Conservation (phyloP, 2,113 vertebrate genomes). For the Limanda limanda region DNA sequence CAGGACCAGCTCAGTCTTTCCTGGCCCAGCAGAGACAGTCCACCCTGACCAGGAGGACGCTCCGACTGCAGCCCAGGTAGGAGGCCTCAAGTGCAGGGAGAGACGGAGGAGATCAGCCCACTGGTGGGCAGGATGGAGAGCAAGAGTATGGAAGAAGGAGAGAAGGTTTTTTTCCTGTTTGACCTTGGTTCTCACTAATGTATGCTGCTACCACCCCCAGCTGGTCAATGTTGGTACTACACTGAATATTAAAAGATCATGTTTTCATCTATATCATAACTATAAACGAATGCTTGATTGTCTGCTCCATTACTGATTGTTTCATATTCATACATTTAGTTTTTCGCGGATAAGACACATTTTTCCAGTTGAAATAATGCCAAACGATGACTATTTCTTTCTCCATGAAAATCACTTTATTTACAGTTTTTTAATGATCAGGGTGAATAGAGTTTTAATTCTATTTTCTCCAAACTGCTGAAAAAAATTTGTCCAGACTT, state of each 20-base stretch:
- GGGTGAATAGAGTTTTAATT: constrained; percentile 3
- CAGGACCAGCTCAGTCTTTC: constrained; percentile 84
- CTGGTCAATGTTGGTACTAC: constrained; percentile 48
- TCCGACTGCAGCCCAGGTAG: constrained; percentile 58
- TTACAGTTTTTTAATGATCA: constrained; percentile 19
- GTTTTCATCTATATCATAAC: background rate
- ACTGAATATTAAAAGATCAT: background rate
- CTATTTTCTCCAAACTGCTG: background rate
- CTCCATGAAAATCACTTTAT: background rate
- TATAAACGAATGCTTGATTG: background rate
- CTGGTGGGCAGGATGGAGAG: constrained; percentile 1
- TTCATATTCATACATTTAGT: constrained; percentile 16
- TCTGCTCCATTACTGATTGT: background rate
- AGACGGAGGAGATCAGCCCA: background rate
- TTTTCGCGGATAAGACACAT: constrained; percentile 1
- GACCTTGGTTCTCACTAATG: background rate
- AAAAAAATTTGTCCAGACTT: background rate
- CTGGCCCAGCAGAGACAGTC: constrained; percentile 86
- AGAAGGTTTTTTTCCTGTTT: background rate
- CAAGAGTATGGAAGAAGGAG: constrained; percentile 1
- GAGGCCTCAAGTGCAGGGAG: background rate
- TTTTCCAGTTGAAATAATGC: constrained; percentile 1
- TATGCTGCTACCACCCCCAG: constrained; percentile 57
- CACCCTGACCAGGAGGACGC: constrained; percentile 73
- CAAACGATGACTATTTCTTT: background rate